Evolutionary conservation across 1,140 invertebrate genomes (phyloP).

Genomic region (Ceratina australensis): DNA sequence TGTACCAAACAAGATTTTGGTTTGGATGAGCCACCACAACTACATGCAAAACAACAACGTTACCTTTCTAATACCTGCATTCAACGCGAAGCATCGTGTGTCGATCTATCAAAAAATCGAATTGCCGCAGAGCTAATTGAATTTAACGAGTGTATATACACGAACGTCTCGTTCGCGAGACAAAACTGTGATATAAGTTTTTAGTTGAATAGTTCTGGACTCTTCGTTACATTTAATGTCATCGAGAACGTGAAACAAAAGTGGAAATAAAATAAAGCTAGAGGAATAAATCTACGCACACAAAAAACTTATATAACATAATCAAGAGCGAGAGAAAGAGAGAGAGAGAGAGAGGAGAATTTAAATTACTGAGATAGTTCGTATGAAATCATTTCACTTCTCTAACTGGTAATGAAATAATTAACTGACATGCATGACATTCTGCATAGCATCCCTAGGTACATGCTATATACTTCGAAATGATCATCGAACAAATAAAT

Average conservation of each 20-base stretch:
- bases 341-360: too few relatives aligned
- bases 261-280: background rate
- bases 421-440: constrained; percentile 56
- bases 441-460: constrained; percentile 34
- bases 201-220: too few relatives aligned
- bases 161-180: constrained; percentile 2
- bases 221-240: too few relatives aligned
- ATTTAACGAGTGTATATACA: constrained; percentile 31
- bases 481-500: constrained; percentile 31
- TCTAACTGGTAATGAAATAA: constrained; percentile 34
- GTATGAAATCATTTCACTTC: background rate
- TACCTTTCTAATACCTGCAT: constrained; percentile 72
- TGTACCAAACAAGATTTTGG: constrained; percentile 89
- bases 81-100: constrained; percentile 57
- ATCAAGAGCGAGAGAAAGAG: background rate
- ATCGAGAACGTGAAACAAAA: background rate
- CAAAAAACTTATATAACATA: background rate
- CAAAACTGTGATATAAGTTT: background rate
- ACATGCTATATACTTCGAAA: constrained; percentile 49
- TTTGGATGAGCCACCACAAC: constrained; percentile 84
- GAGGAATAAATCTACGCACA: too few relatives aligned
- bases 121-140: constrained; percentile 5
- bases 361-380: background rate
- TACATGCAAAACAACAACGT: constrained; percentile 81
- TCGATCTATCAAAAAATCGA: constrained; percentile 29